Conservation (phyloP, 2,888 invertebrate species). For the Oligia latruncula region DNA sequence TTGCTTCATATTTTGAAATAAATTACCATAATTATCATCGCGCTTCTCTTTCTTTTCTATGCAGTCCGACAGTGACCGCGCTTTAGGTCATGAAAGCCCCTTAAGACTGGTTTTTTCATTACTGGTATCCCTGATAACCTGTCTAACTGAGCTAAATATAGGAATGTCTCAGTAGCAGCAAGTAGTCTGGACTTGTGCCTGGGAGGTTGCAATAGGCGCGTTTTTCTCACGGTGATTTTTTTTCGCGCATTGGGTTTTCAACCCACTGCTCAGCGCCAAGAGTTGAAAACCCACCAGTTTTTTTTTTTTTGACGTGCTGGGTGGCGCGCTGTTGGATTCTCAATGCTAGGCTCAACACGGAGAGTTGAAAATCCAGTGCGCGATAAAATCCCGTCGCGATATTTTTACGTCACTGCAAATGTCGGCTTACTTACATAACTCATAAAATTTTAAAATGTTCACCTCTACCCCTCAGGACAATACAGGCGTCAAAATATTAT, state of each 20-base stretch:
- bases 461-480: background rate
- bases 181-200: background rate
- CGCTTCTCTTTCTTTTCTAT: no score
- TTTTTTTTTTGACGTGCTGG: background rate
- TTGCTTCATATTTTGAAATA: no score
- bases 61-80: no score
- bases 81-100: no score
- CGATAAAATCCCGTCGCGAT: background rate
- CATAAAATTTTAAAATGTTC: background rate
- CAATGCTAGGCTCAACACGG: background rate
- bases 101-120: no score
- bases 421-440: background rate
- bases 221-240: background rate
- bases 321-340: background rate
- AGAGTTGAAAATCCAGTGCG: background rate
- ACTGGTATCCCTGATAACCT: background rate
- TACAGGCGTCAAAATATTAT: background rate
- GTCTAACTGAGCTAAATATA: conserved; percentile 3
- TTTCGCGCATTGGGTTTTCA: background rate
- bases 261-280: background rate
- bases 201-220: background rate
- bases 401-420: no score
- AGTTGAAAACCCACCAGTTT: background rate
- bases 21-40: no score
- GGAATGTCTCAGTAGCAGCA: background rate